Base-by-base conservation (phyloP, 2,888 invertebrate species). In the Cepaea hortensis region DNA sequence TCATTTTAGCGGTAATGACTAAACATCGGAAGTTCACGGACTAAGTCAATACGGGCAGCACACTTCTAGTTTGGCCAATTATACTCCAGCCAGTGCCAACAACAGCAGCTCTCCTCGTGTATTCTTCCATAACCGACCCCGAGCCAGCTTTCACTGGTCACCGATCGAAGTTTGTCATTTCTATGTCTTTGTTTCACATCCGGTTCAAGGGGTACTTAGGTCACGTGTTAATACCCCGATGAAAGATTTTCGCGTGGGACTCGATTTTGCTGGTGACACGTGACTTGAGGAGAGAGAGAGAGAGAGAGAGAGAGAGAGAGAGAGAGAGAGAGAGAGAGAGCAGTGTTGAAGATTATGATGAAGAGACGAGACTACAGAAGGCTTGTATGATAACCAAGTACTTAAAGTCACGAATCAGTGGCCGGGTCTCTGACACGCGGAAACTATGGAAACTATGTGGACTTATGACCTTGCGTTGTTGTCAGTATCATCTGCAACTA, bases 121-220 rank as follows among this genome's bases (percentile, higher is more conserved):
- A 48, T 76, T 50, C 13, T 50, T 76, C 50, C 50, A 50, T 76
- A 18, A 23, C 6, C 50, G 18, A 76, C 50, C 48, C 15, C 50
- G 20, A 3, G 18, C 18, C n/a, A n/a, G 50, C 13, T 15, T 50
- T 7, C 48, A 15, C 76, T 50, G 50, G 20, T 18, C 50, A 76
- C 18, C 15, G 50, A 76, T 76, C 76, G 50, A 76, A 76, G 13
- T 50, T 50, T 76, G 50, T 50, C 48, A 76, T 76, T 76, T 50
- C 76, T 50, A 76, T 20, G 76, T 76, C 76, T 76, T 76, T 76
- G 76, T 76, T 76, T 50, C 4, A 50, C 76, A 15, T 76, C 76
- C 76, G 76, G 76, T 48, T 50, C 50, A 50, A 76, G 76, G 50
- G 76, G 50, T 50, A 50, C 50, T 76, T 76, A 76, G 50, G 48